Evolutionary conservation across 2,113 vertebrate species (phyloP).

Genomic region (Prionailurus viverrinus): DNA sequence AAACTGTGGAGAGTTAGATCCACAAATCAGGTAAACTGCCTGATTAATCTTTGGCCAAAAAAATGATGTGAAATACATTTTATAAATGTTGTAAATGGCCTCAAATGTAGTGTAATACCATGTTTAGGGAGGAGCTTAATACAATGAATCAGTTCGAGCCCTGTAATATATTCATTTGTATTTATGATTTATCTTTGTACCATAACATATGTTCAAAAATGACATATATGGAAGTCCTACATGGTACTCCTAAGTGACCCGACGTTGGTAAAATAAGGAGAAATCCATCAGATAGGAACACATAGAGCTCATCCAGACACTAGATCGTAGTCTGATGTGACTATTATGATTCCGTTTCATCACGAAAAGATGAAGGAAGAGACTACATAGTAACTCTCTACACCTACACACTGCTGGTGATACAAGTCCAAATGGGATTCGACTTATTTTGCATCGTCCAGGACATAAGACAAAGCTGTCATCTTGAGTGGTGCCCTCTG

Average conservation of each 20-base stretch:
- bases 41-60: neutral
- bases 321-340: neutral
- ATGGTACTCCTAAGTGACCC: neutral
- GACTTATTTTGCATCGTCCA: neutral
- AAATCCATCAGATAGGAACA: neutral
- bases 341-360: neutral
- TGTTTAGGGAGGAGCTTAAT: neutral
- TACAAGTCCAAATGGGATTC: neutral
- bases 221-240: neutral
- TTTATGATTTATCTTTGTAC: neutral
- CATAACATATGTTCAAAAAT: neutral
- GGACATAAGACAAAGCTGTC: neutral
- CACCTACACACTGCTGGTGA: neutral
- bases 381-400: neutral
- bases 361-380: neutral
- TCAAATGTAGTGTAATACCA: neutral
- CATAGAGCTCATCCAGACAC: neutral
- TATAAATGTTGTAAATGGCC: neutral
- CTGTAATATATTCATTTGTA: neutral
- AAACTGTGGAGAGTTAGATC: conserved; percentile 36
- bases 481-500: neutral
- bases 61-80: neutral
- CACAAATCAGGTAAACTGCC: neutral
- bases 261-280: neutral
- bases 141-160: neutral